These are phyloP conservation scores for Podargus strigoides DNA, from an alignment of 2,797 vertebrate genomes.

Conservation along the genomic window DNA sequence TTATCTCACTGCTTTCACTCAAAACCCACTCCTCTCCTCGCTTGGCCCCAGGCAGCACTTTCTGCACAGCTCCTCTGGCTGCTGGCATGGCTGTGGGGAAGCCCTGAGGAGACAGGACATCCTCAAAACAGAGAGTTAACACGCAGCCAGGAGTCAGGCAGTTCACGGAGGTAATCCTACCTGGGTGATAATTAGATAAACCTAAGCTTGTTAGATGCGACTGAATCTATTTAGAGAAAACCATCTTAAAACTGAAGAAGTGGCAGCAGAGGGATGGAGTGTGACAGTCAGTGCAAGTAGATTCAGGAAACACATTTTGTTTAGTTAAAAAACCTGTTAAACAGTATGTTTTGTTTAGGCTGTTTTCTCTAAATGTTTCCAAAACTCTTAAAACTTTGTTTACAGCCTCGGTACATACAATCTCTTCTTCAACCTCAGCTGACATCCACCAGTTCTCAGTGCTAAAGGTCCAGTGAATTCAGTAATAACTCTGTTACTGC, in stretches of 20 bases:
- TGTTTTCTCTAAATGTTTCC: neutral
- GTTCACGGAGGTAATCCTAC: conserved; percentile 43
- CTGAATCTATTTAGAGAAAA: conserved; percentile 56
- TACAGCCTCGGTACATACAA: neutral
- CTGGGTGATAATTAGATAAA: conserved; percentile 56
- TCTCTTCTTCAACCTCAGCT: neutral
- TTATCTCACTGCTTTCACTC: neutral
- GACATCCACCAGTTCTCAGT: neutral
- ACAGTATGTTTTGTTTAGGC: neutral
- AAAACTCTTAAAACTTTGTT: neutral
- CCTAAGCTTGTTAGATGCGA: conserved; percentile 52
- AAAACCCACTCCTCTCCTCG: neutral
- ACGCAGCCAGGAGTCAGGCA: neutral
- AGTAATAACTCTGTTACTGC: neutral
- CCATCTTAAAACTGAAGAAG: conserved; percentile 2
- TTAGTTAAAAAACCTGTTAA: neutral
- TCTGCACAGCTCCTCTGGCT: neutral
- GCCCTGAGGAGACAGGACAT: neutral
- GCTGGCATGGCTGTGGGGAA: neutral
- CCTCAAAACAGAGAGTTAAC: neutral
- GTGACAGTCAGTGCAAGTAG: neutral
- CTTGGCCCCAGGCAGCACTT: neutral
- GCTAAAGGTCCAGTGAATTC: neutral
- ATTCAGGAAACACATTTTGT: neutral
- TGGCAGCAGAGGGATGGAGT: neutral